These are phyloP conservation scores for Dallia pectoralis DNA, from an alignment of 2,797 vertebrate species.

Conservation along the genomic window DNA sequence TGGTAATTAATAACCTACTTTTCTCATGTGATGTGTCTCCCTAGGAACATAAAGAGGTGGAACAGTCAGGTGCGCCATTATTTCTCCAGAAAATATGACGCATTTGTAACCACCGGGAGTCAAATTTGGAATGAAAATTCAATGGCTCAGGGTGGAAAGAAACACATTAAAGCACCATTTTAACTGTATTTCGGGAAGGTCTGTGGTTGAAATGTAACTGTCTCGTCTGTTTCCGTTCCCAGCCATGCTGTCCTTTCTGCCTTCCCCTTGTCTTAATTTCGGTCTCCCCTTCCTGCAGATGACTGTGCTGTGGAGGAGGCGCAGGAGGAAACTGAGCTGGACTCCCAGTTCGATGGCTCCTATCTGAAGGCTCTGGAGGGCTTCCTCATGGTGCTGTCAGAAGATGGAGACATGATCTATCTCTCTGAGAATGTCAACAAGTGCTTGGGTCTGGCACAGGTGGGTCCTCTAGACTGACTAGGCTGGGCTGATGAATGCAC, in stretches of 20 bases:
- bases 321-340: conserved; percentile 84
- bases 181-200: too few species aligned
- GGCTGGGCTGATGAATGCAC: neutral
- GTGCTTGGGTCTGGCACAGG: conserved; percentile 96
- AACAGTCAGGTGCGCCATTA: too few species aligned
- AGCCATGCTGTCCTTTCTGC: neutral
- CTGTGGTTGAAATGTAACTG: neutral
- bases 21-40: conserved; percentile 7
- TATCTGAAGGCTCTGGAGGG: conserved; percentile 96
- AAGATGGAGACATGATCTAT: conserved; percentile 97
- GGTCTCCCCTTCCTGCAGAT: conserved; percentile 57
- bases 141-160: too few species aligned
- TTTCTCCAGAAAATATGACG: too few species aligned
- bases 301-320: conserved; percentile 43
- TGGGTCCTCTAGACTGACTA: conserved; percentile 50
- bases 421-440: conserved; percentile 96
- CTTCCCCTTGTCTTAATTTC: neutral
- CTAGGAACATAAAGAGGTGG: too few species aligned
- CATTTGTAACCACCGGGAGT: too few species aligned
- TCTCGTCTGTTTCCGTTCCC: conserved; percentile 1
- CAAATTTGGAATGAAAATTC: too few species aligned
- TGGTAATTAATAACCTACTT: neutral
- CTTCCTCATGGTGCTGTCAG: conserved; percentile 96
- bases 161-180: too few species aligned
- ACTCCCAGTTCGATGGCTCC: conserved; percentile 88